These are phyloP conservation scores for Drosophila miranda DNA, from an alignment of 1,140 invertebrate species.

Conservation along the genomic window DNA sequence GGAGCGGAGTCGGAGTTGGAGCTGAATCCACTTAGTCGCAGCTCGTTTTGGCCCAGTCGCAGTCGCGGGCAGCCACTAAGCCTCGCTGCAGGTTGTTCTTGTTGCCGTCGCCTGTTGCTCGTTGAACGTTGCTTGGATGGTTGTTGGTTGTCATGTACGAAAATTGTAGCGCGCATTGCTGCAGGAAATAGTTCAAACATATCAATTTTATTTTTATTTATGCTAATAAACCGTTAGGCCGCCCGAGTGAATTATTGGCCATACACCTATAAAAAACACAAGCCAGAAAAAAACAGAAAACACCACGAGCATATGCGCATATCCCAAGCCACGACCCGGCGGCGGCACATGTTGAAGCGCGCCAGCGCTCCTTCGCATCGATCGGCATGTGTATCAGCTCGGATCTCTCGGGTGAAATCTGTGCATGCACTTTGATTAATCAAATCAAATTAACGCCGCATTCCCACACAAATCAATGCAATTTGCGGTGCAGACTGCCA, in stretches of 20 bases:
- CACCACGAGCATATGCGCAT: conserved; percentile 22
- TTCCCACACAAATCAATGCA: conserved; percentile 81
- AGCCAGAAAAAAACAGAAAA: conserved; percentile 10
- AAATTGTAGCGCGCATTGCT: conserved; percentile 80
- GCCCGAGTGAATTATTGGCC: conserved; percentile 74
- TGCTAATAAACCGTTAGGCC: conserved; percentile 77
- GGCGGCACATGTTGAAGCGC: conserved; percentile 52
- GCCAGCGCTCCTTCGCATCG: not conserved
- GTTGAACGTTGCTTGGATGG: conserved; percentile 20
- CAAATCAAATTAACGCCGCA: conserved; percentile 76
- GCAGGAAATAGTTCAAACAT: conserved; percentile 81
- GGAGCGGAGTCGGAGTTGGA: conserved; percentile 19
- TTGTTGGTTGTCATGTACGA: conserved; percentile 79
- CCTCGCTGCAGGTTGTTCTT: conserved; percentile 74
- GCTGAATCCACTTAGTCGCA: conserved; percentile 56
- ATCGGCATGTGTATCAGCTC: not conserved
- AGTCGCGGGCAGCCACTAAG: conserved; percentile 36
- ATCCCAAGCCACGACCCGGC: conserved; percentile 55
- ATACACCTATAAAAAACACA: conserved; percentile 48
- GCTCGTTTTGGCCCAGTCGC: conserved; percentile 55
- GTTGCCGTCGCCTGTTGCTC: conserved; percentile 48
- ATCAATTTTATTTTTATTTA: conserved; percentile 81
- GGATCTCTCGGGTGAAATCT: conserved; percentile 56
- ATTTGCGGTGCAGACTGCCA: conserved; percentile 56
- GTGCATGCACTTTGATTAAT: conserved; percentile 71